phyloP scores from a whole-genome alignment of 2,888 invertebrate species.

The Panzeria rudis region DNA sequence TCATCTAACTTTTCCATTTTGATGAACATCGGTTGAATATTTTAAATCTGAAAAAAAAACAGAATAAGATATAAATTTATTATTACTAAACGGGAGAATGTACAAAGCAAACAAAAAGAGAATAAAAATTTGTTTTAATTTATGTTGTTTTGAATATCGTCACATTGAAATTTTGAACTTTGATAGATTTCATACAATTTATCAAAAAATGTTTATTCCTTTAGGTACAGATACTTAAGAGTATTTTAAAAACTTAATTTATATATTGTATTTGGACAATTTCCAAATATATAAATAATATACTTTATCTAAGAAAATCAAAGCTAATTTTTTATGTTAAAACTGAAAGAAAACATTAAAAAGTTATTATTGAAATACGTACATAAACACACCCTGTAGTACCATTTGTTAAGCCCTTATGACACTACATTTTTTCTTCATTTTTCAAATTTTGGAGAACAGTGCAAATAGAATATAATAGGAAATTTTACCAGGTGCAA shows the following conservation, averaged over 20 bases:
- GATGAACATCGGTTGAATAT: slow-evolving; percentile 52
- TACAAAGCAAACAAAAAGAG: too few relatives aligned
- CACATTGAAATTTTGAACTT: slow-evolving; percentile 8
- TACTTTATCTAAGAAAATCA: background rate
- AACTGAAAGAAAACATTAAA: slow-evolving; percentile 5
- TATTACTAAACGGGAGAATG: background rate
- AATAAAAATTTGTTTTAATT: background rate
- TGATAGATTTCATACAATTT: slow-evolving; percentile 27
- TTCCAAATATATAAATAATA: slow-evolving; percentile 14
- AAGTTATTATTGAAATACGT: background rate
- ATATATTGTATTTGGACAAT: slow-evolving; percentile 23
- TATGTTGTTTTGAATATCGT: background rate
- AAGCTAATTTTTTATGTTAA: slow-evolving; percentile 25
- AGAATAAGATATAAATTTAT: slow-evolving; percentile 7
- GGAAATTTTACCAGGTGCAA: too few relatives aligned
- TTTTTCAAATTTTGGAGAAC: too few relatives aligned
- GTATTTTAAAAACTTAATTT: background rate
- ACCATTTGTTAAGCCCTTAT: too few relatives aligned
- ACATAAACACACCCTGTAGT: too few relatives aligned
- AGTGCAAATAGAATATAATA: too few relatives aligned
- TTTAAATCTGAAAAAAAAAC: slow-evolving; percentile 41
- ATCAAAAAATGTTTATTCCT: slow-evolving; percentile 4
- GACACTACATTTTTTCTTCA: too few relatives aligned
- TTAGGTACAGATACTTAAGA: background rate
- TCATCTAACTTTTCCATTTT: slow-evolving; percentile 68